Percentiles rank a stretch among this genome's conserved stretches.
Conservation (phyloP, 2,113 vertebrate species). For the Sphyrna mokarran region DNA sequence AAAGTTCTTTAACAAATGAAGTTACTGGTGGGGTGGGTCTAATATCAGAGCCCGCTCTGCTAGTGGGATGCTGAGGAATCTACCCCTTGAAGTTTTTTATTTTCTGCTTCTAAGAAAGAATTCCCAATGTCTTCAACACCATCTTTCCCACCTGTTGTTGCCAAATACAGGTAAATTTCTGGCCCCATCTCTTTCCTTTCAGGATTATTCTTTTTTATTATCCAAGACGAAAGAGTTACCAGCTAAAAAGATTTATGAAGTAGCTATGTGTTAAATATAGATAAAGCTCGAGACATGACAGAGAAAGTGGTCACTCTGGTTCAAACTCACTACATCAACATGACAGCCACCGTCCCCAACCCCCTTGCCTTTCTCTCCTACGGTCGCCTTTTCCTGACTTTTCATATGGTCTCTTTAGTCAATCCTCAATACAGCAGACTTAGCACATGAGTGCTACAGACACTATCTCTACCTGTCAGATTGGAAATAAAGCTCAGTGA, state of each 20-base stretch:
- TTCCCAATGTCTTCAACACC: no score
- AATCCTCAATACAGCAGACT: background rate
- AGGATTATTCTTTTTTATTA: background rate
- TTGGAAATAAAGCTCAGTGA: background rate
- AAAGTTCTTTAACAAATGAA: no score
- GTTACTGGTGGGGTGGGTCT: no score
- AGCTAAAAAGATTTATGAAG: background rate
- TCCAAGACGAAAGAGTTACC: background rate
- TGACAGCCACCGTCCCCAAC: background rate
- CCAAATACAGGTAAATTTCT: no score
- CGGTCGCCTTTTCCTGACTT: background rate
- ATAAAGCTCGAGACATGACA: background rate
- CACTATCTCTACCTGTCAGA: background rate
- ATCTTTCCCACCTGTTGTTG: no score
- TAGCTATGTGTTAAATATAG: background rate
- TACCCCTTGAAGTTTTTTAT: no score
- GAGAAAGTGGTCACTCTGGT: background rate
- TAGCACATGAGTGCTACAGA: background rate
- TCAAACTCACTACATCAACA: background rate
- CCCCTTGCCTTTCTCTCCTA: background rate
- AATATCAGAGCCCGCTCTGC: no score
- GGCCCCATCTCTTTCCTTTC: no score
- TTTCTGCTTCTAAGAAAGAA: no score
- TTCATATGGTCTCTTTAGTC: background rate
- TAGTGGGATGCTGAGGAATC: no score